These are phyloP conservation scores for Pachliopta kotzebuea DNA, from an alignment of 2,888 invertebrate species.

Conservation along the genomic window DNA sequence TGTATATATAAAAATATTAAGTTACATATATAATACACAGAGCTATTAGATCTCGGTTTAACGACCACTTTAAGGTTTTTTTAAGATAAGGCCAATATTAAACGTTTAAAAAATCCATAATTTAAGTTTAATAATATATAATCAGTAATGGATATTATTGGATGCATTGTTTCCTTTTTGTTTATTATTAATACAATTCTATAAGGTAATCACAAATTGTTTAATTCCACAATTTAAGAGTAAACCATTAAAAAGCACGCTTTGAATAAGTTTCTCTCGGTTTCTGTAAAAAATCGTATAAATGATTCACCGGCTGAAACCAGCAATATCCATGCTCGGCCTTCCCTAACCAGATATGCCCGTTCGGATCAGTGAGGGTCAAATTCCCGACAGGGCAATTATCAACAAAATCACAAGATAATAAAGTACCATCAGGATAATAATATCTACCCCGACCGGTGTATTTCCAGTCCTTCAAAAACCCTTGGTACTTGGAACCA, in stretches of 20 bases:
- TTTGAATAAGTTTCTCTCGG: slow-evolving; percentile 35
- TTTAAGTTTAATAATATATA: too few relatives aligned
- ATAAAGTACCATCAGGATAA: slow-evolving; percentile 72
- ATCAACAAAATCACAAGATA: slow-evolving; percentile 70
- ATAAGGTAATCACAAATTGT: too few relatives aligned
- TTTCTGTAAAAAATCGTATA: slow-evolving; percentile 56
- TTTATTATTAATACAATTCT: too few relatives aligned
- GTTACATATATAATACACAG: too few relatives aligned
- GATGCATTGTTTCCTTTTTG: too few relatives aligned
- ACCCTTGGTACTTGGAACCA: slow-evolving; percentile 73
- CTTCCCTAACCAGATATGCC: slow-evolving; percentile 75
- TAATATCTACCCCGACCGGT: slow-evolving; percentile 69
- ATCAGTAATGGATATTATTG: too few relatives aligned
- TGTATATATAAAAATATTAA: too few relatives aligned
- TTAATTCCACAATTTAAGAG: too few relatives aligned
- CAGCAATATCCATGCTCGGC: slow-evolving; percentile 62
- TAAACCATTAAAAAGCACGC: background rate
- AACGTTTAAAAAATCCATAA: too few relatives aligned
- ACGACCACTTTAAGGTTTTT: too few relatives aligned
- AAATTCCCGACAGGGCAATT: slow-evolving; percentile 73
- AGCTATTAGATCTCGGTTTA: too few relatives aligned
- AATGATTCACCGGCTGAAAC: slow-evolving; percentile 68
- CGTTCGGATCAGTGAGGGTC: slow-evolving; percentile 72
- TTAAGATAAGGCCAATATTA: too few relatives aligned
- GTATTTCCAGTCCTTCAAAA: slow-evolving; percentile 71